These are phyloP conservation scores for Dasysyrphus tricinctus DNA, from an alignment of 2,888 invertebrate genomes.

Conservation along the genomic window DNA sequence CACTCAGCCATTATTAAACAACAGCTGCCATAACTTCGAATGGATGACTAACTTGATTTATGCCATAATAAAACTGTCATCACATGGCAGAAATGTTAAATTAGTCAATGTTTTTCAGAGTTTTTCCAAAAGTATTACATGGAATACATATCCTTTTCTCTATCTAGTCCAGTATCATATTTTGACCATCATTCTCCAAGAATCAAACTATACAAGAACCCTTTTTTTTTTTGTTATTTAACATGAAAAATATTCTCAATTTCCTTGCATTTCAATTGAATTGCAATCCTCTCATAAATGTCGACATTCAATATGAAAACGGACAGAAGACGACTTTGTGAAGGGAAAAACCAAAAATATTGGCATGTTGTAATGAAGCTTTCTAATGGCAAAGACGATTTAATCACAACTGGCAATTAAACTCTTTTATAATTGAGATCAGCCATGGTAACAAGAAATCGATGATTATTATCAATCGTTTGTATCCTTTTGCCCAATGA, in stretches of 20 bases:
- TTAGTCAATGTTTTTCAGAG: slow-evolving; percentile 9
- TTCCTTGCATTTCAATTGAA: neutral
- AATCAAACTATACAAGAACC: neutral
- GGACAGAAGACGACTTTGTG: neutral
- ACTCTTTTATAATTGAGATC: neutral
- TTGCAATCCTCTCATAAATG: slow-evolving; percentile 15
- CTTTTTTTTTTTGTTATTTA: neutral
- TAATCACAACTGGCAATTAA: slow-evolving; percentile 32
- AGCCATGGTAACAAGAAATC: slow-evolving; percentile 7
- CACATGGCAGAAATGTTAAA: slow-evolving; percentile 21
- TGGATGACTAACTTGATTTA: slow-evolving; percentile 21
- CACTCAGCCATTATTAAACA: neutral
- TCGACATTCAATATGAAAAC: slow-evolving; percentile 14
- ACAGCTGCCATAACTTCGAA: slow-evolving; percentile 8
- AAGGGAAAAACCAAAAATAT: neutral
- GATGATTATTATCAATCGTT: slow-evolving; percentile 42
- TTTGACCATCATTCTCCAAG: neutral
- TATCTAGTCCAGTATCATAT: neutral
- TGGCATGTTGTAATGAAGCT: neutral
- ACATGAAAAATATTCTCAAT: slow-evolving; percentile 12
- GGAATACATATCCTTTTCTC: neutral
- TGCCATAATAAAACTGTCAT: slow-evolving; percentile 21
- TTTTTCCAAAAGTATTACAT: neutral
- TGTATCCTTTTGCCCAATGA: neutral
- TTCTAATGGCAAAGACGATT: slow-evolving; percentile 21